Percentiles rank a stretch among this genome's conserved stretches.
Evolutionary conservation across 2,113 vertebrate species (phyloP).

Genomic region (Megalops atlanticus): DNA sequence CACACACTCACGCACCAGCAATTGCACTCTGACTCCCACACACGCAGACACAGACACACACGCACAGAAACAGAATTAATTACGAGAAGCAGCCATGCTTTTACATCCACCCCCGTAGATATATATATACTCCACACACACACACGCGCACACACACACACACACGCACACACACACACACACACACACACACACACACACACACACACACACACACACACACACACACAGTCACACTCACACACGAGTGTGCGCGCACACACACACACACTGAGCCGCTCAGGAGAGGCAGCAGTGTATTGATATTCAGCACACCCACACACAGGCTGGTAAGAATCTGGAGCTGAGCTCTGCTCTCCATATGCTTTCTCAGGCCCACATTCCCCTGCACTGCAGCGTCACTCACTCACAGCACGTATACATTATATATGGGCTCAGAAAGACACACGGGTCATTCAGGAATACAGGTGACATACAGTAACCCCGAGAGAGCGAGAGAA

Average conservation of each 20-base stretch:
- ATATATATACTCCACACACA: too few species aligned
- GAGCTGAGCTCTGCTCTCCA: background rate
- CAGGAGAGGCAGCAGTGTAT: constrained; percentile 33
- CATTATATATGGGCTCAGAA: background rate
- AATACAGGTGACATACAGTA: background rate
- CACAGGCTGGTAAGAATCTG: constrained; percentile 37
- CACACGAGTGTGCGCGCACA: too few species aligned
- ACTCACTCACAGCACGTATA: constrained; percentile 16
- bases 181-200: background rate
- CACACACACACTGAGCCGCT: constrained; percentile 7
- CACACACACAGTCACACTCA: background rate
- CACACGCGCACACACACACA: background rate
- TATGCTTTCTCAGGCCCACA: background rate
- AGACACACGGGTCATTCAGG: background rate
- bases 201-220: background rate
- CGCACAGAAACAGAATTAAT: too few species aligned
- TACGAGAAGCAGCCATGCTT: too few species aligned
- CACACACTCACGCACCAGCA: too few species aligned
- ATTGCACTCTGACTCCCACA: too few species aligned
- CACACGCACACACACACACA: background rate
- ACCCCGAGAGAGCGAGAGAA: background rate
- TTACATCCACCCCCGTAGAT: too few species aligned
- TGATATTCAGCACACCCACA: constrained; percentile 48
- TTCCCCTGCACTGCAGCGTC: background rate
- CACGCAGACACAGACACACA: too few species aligned